Conservation (phyloP, 1,140 invertebrate genomes). For the Dreissena rostriformis region DNA sequence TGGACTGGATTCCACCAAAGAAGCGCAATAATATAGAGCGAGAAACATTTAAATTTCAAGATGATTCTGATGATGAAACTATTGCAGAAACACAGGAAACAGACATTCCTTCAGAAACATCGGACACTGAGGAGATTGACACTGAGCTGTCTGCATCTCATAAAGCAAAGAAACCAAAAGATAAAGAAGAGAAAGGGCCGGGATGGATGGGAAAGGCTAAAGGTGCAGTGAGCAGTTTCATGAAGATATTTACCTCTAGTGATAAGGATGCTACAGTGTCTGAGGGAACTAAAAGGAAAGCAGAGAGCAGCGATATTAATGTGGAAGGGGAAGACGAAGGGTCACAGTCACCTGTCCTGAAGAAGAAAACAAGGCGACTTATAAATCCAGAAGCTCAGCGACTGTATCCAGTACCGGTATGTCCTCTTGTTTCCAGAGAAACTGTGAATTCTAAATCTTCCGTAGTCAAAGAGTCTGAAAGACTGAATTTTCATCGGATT, state of each 20-base stretch:
- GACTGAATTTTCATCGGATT: background rate
- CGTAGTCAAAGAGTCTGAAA: background rate
- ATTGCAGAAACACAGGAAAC: conserved; percentile 36
- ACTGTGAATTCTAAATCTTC: background rate
- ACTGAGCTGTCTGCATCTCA: background rate
- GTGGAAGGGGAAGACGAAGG: conserved; percentile 3
- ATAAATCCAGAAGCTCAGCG: background rate
- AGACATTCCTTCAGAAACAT: background rate
- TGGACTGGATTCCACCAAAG: background rate
- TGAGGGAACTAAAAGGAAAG: background rate
- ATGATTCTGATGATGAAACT: conserved; percentile 25
- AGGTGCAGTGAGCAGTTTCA: background rate
- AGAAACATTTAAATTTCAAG: conserved; percentile 24
- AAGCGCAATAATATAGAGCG: background rate
- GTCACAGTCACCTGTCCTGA: conserved; percentile 36
- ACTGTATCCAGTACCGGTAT: background rate
- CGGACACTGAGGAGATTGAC: background rate
- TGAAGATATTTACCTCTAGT: background rate
- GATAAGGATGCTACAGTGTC: background rate
- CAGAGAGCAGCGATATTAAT: background rate
- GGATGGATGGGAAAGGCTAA: background rate
- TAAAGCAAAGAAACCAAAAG: background rate
- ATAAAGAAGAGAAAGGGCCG: background rate
- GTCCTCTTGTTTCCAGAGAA: conserved; percentile 1
- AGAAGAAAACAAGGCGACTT: conserved; percentile 2